Evolutionary conservation across 1,140 invertebrate species (phyloP).

Genomic region (Rhynchophorus ferrugineus): DNA sequence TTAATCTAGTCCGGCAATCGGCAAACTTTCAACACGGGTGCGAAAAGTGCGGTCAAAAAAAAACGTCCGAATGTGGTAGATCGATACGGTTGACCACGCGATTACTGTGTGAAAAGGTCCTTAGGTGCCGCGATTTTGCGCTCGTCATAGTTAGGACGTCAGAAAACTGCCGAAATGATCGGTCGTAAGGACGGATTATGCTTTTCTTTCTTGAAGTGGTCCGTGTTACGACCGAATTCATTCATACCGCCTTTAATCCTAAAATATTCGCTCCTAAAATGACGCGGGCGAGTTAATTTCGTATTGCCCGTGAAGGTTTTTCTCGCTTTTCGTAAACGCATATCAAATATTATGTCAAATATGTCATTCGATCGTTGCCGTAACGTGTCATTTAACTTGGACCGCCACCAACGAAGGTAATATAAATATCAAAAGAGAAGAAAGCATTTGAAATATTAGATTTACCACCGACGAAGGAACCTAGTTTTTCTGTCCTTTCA

Average conservation of each 20-base stretch:
- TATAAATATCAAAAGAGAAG: no score
- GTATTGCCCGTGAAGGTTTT: neutral
- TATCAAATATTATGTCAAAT: no score
- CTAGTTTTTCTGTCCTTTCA: no score
- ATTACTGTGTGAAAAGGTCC: neutral
- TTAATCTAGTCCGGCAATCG: neutral
- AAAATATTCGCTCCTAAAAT: neutral
- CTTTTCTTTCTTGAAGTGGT: neutral
- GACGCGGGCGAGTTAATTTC: neutral
- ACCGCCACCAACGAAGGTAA: no score
- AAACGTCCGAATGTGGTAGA: slow-evolving; percentile 3
- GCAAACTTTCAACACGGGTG: neutral
- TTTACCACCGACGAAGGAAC: no score
- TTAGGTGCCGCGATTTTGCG: slow-evolving; percentile 17
- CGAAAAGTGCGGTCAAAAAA: slow-evolving; percentile 1
- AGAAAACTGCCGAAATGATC: neutral
- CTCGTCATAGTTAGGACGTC: slow-evolving; percentile 1
- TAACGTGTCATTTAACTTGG: no score
- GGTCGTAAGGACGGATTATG: neutral
- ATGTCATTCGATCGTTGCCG: no score
- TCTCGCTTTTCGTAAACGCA: no score
- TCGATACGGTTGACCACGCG: slow-evolving; percentile 13
- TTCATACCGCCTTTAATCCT: neutral
- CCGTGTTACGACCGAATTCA: neutral
- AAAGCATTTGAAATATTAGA: no score